These are phyloP conservation scores for Gallinago jamesoni DNA, from an alignment of 2,113 vertebrate genomes.

Conservation along the genomic window DNA sequence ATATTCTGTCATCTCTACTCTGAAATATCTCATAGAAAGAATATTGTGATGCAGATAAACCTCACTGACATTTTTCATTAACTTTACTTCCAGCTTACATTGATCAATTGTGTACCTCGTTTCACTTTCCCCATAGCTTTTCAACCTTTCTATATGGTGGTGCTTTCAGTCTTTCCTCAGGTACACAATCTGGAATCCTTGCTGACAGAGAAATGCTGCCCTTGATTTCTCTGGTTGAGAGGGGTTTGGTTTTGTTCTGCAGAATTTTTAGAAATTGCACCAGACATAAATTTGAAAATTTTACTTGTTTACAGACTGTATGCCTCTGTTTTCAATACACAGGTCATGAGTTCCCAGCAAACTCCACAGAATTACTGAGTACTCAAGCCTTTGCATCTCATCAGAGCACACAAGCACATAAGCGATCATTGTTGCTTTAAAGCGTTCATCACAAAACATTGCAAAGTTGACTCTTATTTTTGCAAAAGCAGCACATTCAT, in stretches of 20 bases:
- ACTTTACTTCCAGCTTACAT: constrained; percentile 43
- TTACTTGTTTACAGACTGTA: not conserved
- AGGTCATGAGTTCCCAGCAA: not conserved
- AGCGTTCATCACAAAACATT: not conserved
- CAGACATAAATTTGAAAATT: not conserved
- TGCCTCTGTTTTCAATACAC: not conserved
- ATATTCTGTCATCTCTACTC: not conserved
- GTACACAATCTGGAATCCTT: not conserved
- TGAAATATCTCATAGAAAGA: not conserved
- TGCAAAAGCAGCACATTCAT: not conserved
- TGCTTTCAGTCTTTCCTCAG: not conserved
- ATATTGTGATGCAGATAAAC: not conserved
- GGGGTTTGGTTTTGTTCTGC: not conserved
- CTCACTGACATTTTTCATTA: constrained; percentile 38
- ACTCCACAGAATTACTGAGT: not conserved
- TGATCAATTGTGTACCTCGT: not conserved
- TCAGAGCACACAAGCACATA: not conserved
- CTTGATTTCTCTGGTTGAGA: not conserved
- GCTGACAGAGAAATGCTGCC: not conserved
- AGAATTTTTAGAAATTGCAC: not conserved
- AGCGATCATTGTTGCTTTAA: not conserved
- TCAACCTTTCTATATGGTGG: not conserved
- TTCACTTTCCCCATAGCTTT: not conserved
- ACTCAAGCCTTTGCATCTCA: not conserved
- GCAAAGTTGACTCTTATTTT: not conserved